Evolutionary conservation across 2,113 vertebrate species (phyloP).

Genomic region (Dissostichus mawsoni): DNA sequence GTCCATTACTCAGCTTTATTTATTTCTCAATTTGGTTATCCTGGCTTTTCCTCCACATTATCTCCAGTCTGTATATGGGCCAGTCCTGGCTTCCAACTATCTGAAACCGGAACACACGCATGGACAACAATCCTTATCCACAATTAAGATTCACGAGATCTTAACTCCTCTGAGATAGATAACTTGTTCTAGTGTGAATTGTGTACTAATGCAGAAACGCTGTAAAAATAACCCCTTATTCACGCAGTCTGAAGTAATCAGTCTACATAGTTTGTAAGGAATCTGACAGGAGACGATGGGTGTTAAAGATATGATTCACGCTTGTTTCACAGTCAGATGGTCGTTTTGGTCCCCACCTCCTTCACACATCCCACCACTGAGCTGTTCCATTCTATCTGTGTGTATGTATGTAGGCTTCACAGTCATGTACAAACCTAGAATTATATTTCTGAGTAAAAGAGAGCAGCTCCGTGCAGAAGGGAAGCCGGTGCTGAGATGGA

Average conservation of each 20-base stretch:
- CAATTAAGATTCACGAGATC: background rate
- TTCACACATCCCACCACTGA: constrained; percentile 79
- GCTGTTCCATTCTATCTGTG: constrained; percentile 72
- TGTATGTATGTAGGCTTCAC: constrained; percentile 51
- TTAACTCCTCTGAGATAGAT: background rate
- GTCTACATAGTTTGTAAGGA: constrained; percentile 35
- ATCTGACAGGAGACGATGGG: constrained; percentile 53
- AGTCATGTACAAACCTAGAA: constrained; percentile 45
- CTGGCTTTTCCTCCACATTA: background rate
- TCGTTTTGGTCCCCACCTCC: constrained; percentile 69
- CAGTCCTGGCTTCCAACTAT: background rate
- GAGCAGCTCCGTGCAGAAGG: constrained; percentile 18
- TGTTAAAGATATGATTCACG: constrained; percentile 68
- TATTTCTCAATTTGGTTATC: background rate
- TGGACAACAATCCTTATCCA: background rate
- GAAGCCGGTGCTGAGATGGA: constrained; percentile 26
- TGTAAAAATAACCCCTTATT: background rate
- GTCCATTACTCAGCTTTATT: background rate
- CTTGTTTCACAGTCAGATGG: constrained; percentile 70
- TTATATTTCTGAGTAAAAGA: constrained; percentile 47
- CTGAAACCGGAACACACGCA: background rate
- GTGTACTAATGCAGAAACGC: background rate
- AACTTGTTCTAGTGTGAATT: background rate
- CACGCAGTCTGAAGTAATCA: constrained; percentile 22
- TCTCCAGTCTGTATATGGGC: background rate